These are phyloP conservation scores for Enteromius paludinosus DNA, from an alignment of 2,797 vertebrate species.

Conservation along the genomic window DNA sequence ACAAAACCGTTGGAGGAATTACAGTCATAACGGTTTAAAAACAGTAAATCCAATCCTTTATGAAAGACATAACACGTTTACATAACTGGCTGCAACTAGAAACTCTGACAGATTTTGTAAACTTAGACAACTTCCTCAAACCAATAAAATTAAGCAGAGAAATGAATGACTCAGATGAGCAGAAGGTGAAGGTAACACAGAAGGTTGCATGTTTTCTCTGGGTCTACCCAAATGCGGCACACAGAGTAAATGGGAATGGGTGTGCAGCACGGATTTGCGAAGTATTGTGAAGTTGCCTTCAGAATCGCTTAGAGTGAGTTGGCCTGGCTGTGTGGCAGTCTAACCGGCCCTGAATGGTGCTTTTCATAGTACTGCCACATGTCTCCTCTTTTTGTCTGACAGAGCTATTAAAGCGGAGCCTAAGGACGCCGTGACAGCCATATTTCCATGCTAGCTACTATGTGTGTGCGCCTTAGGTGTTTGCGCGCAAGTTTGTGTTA, in stretches of 20 bases:
- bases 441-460: conserved; percentile 46
- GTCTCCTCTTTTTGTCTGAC: conserved; percentile 55
- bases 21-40: neutral
- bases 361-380: conserved; percentile 52
- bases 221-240: conserved; percentile 12
- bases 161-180: neutral
- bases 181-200: conserved; percentile 22
- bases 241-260: conserved; percentile 42
- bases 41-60: neutral
- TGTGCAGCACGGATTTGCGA: conserved; percentile 36
- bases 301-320: conserved; percentile 50
- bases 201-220: neutral
- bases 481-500: conserved; percentile 27
- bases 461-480: conserved; percentile 39
- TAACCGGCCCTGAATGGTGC: conserved; percentile 51
- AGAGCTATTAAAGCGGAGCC: conserved; percentile 51
- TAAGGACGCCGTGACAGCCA: conserved; percentile 35
- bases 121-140: neutral
- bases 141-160: conserved; percentile 11
- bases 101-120: neutral
- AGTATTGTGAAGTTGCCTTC: conserved; percentile 46
- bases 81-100: neutral
- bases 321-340: conserved; percentile 38
- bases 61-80: conserved; percentile 9
- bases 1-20: neutral